Conservation (phyloP, 2,888 invertebrate species). For the Plusia festucae region DNA sequence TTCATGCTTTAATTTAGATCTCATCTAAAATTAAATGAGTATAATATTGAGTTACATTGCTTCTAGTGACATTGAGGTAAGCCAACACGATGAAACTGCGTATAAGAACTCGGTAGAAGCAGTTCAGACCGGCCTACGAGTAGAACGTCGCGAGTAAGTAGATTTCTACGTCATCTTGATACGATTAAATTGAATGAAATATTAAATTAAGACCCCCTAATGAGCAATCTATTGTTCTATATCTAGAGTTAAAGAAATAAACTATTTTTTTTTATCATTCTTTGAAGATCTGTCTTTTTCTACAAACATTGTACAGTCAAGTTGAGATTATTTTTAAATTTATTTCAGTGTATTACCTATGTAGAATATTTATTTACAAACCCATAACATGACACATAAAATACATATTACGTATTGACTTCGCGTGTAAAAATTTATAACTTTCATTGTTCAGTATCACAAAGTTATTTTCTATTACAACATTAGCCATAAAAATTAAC, state of each 20-base stretch:
- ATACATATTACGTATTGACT: no score
- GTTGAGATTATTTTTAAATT: no score
- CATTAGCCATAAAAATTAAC: slow-evolving; percentile 8
- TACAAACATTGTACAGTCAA: no score
- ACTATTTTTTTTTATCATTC: no score
- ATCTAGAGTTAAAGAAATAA: no score
- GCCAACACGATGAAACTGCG: neutral
- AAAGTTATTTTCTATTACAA: slow-evolving; percentile 5
- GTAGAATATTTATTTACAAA: no score
- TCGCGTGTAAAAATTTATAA: neutral
- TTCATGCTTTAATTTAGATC: neutral
- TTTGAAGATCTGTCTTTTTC: no score
- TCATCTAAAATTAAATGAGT: neutral
- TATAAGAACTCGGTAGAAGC: neutral
- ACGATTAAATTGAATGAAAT: neutral
- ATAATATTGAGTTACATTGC: neutral
- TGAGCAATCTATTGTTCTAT: neutral
- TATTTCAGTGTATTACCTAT: no score
- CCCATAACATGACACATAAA: no score
- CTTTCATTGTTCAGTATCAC: slow-evolving; percentile 6
- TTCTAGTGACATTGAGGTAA: neutral
- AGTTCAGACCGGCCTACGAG: neutral
- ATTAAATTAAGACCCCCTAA: no score
- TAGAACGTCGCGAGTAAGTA: neutral
- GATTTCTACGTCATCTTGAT: neutral